Conservation (phyloP, 2,113 vertebrate species). For the Gopherus flavomarginatus region DNA sequence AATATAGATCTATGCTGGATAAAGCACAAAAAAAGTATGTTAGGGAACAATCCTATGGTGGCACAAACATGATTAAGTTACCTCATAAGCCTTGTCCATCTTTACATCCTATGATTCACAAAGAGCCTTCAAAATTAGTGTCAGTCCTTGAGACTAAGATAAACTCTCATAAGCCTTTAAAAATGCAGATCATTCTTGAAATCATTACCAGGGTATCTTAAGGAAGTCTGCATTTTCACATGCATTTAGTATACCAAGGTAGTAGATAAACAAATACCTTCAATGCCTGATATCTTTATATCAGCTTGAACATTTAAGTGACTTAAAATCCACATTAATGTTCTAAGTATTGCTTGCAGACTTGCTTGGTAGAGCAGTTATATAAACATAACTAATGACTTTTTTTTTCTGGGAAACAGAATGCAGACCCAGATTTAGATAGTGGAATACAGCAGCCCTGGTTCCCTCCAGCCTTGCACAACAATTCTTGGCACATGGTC, state of each 20-base stretch:
- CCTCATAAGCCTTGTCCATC: not conserved
- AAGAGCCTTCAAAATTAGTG: not conserved
- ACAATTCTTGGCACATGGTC: not conserved
- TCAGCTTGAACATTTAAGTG: not conserved
- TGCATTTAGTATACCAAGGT: not conserved
- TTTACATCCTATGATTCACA: not conserved
- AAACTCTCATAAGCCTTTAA: not conserved
- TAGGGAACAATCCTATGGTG: not conserved
- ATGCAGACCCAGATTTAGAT: not conserved
- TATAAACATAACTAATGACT: not conserved
- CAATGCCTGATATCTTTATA: not conserved
- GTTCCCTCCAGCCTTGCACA: not conserved
- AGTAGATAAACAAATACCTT: not conserved
- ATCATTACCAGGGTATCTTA: not conserved
- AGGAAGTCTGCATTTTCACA: not conserved
- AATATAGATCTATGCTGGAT: not conserved
- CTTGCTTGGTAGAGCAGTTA: not conserved
- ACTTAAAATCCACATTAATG: not conserved
- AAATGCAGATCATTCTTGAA: not conserved
- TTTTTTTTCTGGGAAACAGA: not conserved
- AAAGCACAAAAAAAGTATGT: not conserved
- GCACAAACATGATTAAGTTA: not conserved
- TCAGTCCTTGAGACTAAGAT: not conserved
- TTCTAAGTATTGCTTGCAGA: not conserved
- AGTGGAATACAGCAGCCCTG: not conserved